Base-by-base conservation (phyloP, 2,888 invertebrate genomes). In the Tiliacea citrago region DNA sequence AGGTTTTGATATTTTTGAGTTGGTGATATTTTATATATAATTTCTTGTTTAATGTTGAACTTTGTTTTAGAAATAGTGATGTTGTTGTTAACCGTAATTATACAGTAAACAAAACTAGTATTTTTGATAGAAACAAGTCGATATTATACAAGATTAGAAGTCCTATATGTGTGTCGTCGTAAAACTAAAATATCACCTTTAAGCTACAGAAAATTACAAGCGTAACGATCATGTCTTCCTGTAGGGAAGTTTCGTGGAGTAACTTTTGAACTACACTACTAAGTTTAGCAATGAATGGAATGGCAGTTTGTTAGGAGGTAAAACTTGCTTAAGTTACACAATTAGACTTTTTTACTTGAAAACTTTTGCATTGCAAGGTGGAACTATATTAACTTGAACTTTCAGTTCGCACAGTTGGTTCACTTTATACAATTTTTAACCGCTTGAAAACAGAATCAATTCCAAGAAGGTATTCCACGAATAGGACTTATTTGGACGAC, bases 231-330 rank as follows among this genome's bases (percentile, higher is more conserved):
- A 65, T 42, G 49, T 61, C 47, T 49, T 55, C 49, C 35, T 51
- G 53, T 18, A 21, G n/a, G 18, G 58, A 75, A 78, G 65, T 75
- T 73, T 60, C 29, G 57, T 47, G 13, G 7, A 35, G 29, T 24
- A 77, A 71, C 79, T 81, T 71, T 7, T 35, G 35, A 68, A 53
- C 21, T 57, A 51, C 18, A 24, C 24, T 35, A 57, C 61, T 24
- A 82, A 81, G 70, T 81, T 71, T 21, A 39, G 57, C 53, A 82
- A 81, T 81, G 57, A 79, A 81, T 61, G 68, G 49, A 66, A 79
- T 18, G 61, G 57, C 42, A 79, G 68, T 79, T 81, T 66, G 61
- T 65, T 16, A 68, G 13, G n/a, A 62, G 42, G 45, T 74, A 16
- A 49, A 75, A 65, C 65, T 74, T 81, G 55, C 66, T 21, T 53